phyloP scores from a whole-genome alignment of 2,888 invertebrate genomes.

The Drosophila demipolita region DNA sequence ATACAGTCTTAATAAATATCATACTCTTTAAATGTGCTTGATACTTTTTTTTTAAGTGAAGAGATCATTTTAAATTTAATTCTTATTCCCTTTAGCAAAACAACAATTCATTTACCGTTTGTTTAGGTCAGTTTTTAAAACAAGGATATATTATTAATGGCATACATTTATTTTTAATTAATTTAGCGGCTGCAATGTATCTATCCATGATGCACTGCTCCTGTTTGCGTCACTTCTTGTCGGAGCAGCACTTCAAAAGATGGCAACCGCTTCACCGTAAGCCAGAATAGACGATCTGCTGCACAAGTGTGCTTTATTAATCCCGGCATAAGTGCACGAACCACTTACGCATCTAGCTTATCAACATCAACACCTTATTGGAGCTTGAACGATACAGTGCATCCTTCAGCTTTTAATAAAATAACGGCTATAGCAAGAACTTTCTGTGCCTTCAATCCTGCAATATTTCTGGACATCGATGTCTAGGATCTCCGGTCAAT shows the following conservation, averaged over 20 bases:
- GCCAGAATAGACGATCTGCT: neutral
- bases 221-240: too few species aligned
- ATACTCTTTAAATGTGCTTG: neutral
- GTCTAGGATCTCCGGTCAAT: too few species aligned
- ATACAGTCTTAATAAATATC: neutral
- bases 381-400: too few species aligned
- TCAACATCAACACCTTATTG: neutral
- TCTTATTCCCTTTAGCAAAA: neutral
- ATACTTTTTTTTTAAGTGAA: neutral
- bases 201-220: neutral
- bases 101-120: neutral
- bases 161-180: too few species aligned
- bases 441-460: too few species aligned
- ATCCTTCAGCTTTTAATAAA: neutral
- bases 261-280: neutral
- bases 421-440: neutral
- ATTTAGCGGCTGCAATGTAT: neutral
- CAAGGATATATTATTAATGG: too few species aligned
- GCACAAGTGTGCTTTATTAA: neutral
- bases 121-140: neutral
- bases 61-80: neutral
- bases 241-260: neutral
- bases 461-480: too few species aligned
- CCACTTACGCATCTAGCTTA: too few species aligned
- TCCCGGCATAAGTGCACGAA: too few species aligned